Evolutionary conservation across 2,888 invertebrate species (phyloP).

Genomic region (Dichetophora obliterata): DNA sequence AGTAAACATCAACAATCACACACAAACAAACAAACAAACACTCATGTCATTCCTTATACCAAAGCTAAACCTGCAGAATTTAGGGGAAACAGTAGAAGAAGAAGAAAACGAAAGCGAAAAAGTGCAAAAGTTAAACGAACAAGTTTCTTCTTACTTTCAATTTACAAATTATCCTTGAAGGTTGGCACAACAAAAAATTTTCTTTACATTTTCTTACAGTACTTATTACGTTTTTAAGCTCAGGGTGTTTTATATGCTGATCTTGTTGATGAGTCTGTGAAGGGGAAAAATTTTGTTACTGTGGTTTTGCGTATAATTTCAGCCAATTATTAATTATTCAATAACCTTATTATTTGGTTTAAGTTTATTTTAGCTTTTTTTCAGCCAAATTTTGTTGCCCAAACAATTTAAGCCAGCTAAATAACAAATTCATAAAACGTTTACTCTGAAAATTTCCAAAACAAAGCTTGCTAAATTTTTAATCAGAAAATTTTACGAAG

Average conservation of each 20-base stretch:
- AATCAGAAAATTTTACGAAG: too few relatives aligned
- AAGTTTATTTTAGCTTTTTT: too few relatives aligned
- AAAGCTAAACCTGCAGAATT: neutral
- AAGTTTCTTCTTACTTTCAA: constrained; percentile 49
- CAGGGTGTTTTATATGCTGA: too few relatives aligned
- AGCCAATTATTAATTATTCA: constrained; percentile 24
- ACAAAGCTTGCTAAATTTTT: too few relatives aligned
- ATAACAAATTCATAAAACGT: too few relatives aligned
- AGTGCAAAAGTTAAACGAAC: constrained; percentile 58
- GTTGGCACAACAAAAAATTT: constrained; percentile 35
- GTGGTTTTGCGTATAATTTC: constrained; percentile 30
- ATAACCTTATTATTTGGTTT: neutral
- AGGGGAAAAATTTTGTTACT: neutral
- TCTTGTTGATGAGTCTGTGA: neutral
- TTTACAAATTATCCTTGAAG: constrained; percentile 15
- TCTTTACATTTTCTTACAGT: constrained; percentile 20
- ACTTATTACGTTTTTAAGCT: too few relatives aligned
- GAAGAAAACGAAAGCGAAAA: neutral
- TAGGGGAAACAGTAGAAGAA: neutral
- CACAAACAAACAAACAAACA: neutral
- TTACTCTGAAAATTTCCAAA: too few relatives aligned
- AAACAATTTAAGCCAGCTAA: too few relatives aligned
- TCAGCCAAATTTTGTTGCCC: too few relatives aligned
- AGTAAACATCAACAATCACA: constrained; percentile 23
- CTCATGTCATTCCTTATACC: neutral